Evolutionary conservation across 2,113 vertebrate genomes (phyloP).

Genomic region (Glaucidium brasilianum): DNA sequence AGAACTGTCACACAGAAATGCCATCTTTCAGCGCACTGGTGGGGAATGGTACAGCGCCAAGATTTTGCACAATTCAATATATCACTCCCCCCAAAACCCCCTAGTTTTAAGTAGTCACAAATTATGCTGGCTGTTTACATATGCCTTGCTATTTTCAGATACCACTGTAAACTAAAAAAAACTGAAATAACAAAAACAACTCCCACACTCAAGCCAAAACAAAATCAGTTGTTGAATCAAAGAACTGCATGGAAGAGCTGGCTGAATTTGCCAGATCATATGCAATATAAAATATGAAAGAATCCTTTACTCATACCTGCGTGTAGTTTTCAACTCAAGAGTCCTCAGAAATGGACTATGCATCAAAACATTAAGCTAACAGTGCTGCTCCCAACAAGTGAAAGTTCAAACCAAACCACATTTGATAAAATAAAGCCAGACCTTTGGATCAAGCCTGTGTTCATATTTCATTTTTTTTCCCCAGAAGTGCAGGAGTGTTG

Average conservation of each 20-base stretch:
- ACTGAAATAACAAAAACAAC: background rate
- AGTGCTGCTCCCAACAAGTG: background rate
- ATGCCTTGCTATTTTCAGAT: background rate
- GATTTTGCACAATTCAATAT: background rate
- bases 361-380: background rate
- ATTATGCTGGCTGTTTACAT: background rate
- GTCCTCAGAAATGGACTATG: background rate
- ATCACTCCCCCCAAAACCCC: background rate
- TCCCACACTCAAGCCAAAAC: background rate
- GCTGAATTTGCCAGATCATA: background rate
- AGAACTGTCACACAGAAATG: background rate
- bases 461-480: background rate
- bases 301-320: background rate
- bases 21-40: background rate
- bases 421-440: background rate
- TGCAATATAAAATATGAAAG: background rate
- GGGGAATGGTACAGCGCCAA: background rate
- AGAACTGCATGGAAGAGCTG: background rate
- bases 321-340: background rate
- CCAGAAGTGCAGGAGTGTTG: background rate
- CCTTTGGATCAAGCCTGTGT: background rate
- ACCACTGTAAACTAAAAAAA: background rate
- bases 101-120: background rate
- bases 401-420: background rate
- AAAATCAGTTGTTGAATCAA: background rate